Base-by-base conservation (phyloP, 2,797 vertebrate species). In the Peromyscus eremicus region DNA sequence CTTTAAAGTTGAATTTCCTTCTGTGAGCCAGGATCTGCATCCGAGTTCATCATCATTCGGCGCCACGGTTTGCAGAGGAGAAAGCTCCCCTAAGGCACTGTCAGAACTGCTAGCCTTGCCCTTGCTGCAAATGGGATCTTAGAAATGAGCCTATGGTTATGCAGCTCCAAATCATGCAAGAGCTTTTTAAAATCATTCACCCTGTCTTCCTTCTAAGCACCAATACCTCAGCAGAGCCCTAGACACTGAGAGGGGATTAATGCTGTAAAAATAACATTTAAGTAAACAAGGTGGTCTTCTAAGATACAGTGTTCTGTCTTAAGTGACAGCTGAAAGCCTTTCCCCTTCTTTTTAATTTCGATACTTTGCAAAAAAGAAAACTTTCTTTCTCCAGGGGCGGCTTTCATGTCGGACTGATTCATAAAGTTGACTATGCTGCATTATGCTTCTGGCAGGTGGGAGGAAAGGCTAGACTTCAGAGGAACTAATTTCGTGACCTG, bases 371-470 rank as follows among this genome's bases (percentile, higher is more conserved):
- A 92, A 64, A 82, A 80, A 17, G 82, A 84, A 27, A 76, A 75
- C 71, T 96, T 82, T 62, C 89, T 97, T 64, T 92, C 93, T 96
- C 96, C 80, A 75, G 12, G 84, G 21, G 8, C 94, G 82, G 34
- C 90, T 98, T 98, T 96, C 79, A 64, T 91, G 89, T 84, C 92
- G 64, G 55, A 13, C 16, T 79, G 80, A 86, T 32, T n/a, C n/a
- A 92, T 94, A 32, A 19, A 77, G 17, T 70, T 94, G 29, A 46
- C 40, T 27, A 0, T 16, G 8, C 89, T 68, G 8, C 52, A 52
- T 89, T 27, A 19, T 13, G 27, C 60, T 96, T 73, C 87, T 77
- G 52, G 21, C 40, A 0, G n/a, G 60, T 71, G 57, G 66, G 55
- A 77, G 34, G 91, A 64, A 64, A 60, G 68, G 40, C 32, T 37